These are phyloP conservation scores for Cryptus viduatorius DNA, from an alignment of 2,888 invertebrate genomes.

Conservation along the genomic window DNA sequence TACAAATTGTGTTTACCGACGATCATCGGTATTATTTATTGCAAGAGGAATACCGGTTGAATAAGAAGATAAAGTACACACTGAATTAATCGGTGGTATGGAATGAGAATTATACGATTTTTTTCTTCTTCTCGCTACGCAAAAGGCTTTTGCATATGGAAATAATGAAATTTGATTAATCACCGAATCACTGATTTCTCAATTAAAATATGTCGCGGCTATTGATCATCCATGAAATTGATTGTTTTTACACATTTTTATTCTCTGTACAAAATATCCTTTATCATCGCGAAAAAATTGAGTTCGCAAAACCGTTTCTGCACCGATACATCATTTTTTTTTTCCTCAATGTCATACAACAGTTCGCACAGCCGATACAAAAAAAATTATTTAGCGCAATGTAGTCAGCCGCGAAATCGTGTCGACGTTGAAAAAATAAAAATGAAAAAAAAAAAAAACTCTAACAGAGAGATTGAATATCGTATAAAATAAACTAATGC, in stretches of 20 bases:
- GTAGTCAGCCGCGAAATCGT: background rate
- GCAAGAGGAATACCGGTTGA: constrained; percentile 8
- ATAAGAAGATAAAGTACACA: background rate
- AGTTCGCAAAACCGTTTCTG: background rate
- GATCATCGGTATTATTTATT: constrained; percentile 22
- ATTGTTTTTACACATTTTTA: background rate
- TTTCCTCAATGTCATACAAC: background rate
- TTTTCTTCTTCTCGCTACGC: background rate
- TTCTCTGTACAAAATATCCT: too few relatives aligned
- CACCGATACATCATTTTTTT: background rate
- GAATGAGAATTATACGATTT: background rate
- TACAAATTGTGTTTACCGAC: constrained; percentile 31
- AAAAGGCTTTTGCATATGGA: background rate
- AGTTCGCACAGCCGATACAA: background rate
- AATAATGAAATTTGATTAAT: background rate
- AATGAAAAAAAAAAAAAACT: background rate
- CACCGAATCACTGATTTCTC: background rate
- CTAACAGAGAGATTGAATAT: constrained; percentile 6
- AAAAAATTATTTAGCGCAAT: background rate
- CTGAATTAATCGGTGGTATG: background rate
- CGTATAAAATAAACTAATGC: too few relatives aligned
- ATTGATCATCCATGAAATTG: background rate
- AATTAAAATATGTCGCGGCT: background rate
- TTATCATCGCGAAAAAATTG: background rate
- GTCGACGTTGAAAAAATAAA: background rate